These are phyloP conservation scores for Colossoma macropomum DNA, from an alignment of 2,113 vertebrate genomes.

Conservation along the genomic window DNA sequence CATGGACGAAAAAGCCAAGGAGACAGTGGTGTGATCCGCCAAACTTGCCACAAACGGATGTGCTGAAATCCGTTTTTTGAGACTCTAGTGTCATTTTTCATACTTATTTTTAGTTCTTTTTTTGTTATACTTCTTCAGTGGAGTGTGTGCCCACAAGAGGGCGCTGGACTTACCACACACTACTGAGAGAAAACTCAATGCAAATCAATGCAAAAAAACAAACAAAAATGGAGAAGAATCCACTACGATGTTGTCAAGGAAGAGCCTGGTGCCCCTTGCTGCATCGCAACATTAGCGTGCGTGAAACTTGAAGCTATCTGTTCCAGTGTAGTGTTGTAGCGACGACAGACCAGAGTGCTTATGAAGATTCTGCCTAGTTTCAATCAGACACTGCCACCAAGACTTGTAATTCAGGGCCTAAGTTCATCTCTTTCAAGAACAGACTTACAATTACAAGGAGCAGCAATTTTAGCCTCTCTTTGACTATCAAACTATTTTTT, in stretches of 20 bases:
- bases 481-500: too few relatives aligned
- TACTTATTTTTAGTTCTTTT: constrained; percentile 65
- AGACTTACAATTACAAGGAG: constrained; percentile 16
- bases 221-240: constrained; percentile 76
- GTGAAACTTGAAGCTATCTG: constrained; percentile 77
- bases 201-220: constrained; percentile 93
- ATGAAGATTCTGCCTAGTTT: constrained; percentile 30
- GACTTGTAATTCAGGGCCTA: constrained; percentile 68
- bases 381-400: constrained; percentile 70
- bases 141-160: constrained; percentile 63
- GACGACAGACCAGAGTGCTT: constrained; percentile 42
- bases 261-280: constrained; percentile 80
- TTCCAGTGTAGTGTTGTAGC: constrained; percentile 56
- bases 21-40: constrained; percentile 89
- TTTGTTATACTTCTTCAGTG: constrained; percentile 68
- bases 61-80: constrained; percentile 32
- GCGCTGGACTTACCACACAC: constrained; percentile 73
- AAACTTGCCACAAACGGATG: constrained; percentile 48
- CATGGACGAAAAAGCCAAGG: constrained; percentile 86
- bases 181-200: constrained; percentile 91
- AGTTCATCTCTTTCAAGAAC: constrained; percentile 37
- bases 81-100: constrained; percentile 60
- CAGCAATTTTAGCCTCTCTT: too few relatives aligned
- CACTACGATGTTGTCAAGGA: constrained; percentile 71
- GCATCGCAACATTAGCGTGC: constrained; percentile 66